These are phyloP conservation scores for Drosophila quasianomalipes DNA, from an alignment of 2,888 invertebrate species.

Conservation along the genomic window DNA sequence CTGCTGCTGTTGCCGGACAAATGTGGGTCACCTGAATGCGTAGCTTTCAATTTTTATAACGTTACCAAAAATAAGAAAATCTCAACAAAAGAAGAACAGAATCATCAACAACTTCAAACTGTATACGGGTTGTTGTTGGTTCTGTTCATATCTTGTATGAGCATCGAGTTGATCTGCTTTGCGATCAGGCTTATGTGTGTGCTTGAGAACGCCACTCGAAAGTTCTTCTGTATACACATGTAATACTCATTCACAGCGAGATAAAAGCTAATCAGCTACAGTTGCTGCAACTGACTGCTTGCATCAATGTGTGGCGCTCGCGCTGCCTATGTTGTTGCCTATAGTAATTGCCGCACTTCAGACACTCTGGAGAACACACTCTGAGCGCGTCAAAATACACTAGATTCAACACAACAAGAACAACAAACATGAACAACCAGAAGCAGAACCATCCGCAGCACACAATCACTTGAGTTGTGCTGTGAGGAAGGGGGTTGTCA, in stretches of 20 bases:
- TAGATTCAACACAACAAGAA: slow-evolving; percentile 30
- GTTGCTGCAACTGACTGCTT: slow-evolving; percentile 14
- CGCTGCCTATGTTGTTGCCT: slow-evolving; percentile 27
- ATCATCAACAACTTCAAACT: slow-evolving; percentile 30
- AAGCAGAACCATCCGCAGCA: slow-evolving; percentile 26
- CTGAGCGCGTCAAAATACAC: slow-evolving; percentile 67
- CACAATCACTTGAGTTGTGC: slow-evolving; percentile 53
- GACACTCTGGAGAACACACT: slow-evolving; percentile 53
- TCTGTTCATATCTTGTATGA: slow-evolving; percentile 13
- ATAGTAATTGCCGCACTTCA: slow-evolving; percentile 67
- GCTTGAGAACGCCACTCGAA: slow-evolving; percentile 10
- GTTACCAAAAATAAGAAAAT: slow-evolving; percentile 58
- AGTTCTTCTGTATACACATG: not conserved
- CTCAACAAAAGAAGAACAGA: slow-evolving; percentile 26
- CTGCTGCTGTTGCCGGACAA: slow-evolving; percentile 30
- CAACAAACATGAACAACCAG: slow-evolving; percentile 29
- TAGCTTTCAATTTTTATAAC: slow-evolving; percentile 79
- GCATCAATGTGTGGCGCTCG: slow-evolving; percentile 35
- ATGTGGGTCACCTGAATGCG: slow-evolving; percentile 77
- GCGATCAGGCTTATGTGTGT: slow-evolving; percentile 8
- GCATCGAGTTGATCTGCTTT: slow-evolving; percentile 8
- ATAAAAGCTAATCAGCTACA: slow-evolving; percentile 26
- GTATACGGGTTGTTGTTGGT: slow-evolving; percentile 24
- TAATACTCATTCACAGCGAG: slow-evolving; percentile 7
- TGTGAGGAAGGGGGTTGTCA: slow-evolving; percentile 17